Evolutionary conservation across 2,797 vertebrate species (phyloP).

Genomic region (Xenentodon cancila): DNA sequence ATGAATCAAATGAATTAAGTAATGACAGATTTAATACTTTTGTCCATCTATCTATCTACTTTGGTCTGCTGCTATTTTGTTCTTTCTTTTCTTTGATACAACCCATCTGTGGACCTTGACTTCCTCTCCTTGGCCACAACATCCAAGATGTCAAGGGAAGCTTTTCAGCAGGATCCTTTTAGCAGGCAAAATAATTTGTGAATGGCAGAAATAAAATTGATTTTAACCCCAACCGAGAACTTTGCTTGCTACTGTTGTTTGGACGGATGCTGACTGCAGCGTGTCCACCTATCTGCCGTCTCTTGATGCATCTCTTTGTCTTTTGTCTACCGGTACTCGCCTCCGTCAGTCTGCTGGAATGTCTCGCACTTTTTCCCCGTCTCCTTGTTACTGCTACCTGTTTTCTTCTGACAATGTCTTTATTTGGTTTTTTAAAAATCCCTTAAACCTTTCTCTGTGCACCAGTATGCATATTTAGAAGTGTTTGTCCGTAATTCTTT

Average conservation of each 20-base stretch:
- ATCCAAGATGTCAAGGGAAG: constrained; percentile 31
- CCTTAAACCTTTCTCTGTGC: background rate
- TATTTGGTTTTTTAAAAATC: background rate
- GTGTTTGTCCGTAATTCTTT: background rate
- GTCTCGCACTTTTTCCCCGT: constrained; percentile 29
- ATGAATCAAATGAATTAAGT: too few relatives aligned
- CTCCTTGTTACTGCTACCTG: constrained; percentile 22
- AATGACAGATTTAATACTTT: too few relatives aligned
- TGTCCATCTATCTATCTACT: too few relatives aligned
- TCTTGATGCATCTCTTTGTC: constrained; percentile 68
- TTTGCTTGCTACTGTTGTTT: constrained; percentile 66
- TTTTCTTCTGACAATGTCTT: constrained; percentile 17
- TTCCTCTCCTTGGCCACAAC: constrained; percentile 30
- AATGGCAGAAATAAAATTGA: constrained; percentile 76
- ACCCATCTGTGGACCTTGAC: constrained; percentile 41
- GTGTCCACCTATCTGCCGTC: constrained; percentile 66
- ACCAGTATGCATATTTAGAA: background rate
- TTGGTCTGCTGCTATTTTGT: background rate
- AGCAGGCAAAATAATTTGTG: constrained; percentile 62
- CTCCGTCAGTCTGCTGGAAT: background rate
- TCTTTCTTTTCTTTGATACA: constrained; percentile 22
- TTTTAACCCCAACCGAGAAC: constrained; percentile 78
- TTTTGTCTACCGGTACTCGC: constrained; percentile 5
- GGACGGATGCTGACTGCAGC: constrained; percentile 68
- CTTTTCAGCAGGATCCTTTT: constrained; percentile 44